Evolutionary conservation across 2,113 vertebrate species (phyloP).

Genomic region (Triplophysa tibetana): DNA sequence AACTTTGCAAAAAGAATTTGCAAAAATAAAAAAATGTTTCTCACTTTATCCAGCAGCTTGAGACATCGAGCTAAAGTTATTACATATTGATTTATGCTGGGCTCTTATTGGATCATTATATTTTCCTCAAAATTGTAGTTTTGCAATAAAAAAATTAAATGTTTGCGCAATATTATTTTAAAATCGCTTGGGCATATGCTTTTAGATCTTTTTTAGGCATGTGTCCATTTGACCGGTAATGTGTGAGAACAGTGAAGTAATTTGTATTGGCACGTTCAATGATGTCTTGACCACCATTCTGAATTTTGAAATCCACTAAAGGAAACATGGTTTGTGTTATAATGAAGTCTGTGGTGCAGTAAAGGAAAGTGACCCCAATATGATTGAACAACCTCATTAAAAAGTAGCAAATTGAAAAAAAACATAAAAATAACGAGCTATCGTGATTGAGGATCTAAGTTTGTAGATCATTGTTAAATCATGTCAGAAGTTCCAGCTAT

Average conservation of each 20-base stretch:
- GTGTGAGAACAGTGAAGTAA: not conserved
- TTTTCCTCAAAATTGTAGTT: no score
- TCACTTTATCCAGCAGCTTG: no score
- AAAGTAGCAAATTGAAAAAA: slow-evolving; percentile 16
- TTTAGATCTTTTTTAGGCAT: no score
- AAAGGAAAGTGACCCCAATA: not conserved
- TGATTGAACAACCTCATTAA: slow-evolving; percentile 25
- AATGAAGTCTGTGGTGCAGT: not conserved
- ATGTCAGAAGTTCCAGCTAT: not conserved
- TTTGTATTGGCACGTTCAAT: not conserved
- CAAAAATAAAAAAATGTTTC: no score
- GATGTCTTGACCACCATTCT: not conserved
- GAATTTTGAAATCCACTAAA: not conserved
- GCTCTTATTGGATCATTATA: no score
- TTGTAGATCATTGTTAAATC: not conserved
- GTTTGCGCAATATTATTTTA: no score
- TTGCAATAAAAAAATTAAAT: no score
- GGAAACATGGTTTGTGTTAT: slow-evolving; percentile 4
- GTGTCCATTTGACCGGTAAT: no score
- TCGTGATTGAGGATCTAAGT: not conserved
- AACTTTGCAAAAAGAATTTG: no score
- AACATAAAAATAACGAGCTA: not conserved
- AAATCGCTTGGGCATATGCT: no score
- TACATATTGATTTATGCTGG: no score
- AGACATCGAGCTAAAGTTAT: no score